phyloP scores from a whole-genome alignment of 1,140 invertebrate genomes.

The Pygmarrhopalites habei region DNA sequence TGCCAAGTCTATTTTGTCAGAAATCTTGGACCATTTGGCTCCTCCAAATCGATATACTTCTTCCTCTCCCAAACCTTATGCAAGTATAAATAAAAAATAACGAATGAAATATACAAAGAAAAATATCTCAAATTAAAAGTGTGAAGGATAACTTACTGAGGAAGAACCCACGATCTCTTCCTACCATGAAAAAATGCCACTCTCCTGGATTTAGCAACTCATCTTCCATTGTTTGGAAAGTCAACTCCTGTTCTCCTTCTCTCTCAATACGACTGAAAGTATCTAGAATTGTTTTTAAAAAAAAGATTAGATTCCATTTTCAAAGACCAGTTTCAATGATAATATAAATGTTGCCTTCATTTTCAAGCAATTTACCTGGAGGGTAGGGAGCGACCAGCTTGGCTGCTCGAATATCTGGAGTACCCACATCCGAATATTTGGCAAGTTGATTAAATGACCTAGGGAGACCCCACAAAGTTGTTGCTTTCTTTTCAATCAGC shows the following conservation, averaged over 20 bases:
- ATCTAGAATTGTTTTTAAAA: no score
- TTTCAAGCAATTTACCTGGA: conserved; percentile 1
- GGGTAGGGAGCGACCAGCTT: conserved; percentile 7
- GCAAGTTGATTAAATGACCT: neutral
- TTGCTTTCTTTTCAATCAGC: neutral
- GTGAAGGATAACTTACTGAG: conserved; percentile 44
- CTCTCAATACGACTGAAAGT: conserved; percentile 27
- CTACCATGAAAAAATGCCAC: conserved; percentile 61
- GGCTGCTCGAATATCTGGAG: neutral
- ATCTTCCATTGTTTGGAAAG: conserved; percentile 16
- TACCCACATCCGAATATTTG: neutral
- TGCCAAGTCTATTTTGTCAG: conserved; percentile 57
- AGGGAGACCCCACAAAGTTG: conserved; percentile 3
- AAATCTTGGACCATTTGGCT: conserved; percentile 47
- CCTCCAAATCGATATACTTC: conserved; percentile 29
- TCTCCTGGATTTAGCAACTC: conserved; percentile 49
- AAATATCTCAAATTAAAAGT: no score
- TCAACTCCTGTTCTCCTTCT: conserved; percentile 40
- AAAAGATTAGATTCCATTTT: no score
- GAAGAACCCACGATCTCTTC: conserved; percentile 48
- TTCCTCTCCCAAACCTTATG: conserved; percentile 23
- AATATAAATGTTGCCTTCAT: neutral
- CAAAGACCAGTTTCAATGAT: neutral
- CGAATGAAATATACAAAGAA: no score
- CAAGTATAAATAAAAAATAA: no score